Conservation (phyloP, 2,797 vertebrate species). For the Sebastes hubbsi region DNA sequence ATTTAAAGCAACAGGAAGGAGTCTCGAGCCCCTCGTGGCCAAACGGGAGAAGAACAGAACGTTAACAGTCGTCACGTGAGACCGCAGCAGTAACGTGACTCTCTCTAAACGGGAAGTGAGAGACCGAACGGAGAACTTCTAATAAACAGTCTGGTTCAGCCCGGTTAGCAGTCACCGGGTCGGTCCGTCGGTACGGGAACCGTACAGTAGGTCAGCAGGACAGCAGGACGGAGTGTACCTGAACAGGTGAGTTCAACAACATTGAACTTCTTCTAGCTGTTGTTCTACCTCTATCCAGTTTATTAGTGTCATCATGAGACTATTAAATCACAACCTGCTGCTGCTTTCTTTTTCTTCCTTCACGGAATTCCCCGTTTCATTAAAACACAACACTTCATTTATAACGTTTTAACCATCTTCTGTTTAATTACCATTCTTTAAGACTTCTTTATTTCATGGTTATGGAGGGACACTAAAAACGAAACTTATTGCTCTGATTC, state of each 20-base stretch:
- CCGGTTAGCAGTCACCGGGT: background rate
- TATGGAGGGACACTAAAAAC: background rate
- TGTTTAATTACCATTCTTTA: background rate
- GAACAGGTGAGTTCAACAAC: constrained; percentile 26
- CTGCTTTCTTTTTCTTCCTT: background rate
- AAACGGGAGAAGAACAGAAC: background rate
- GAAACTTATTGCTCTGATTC: background rate
- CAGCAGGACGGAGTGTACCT: no score
- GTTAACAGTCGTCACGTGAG: constrained; percentile 71
- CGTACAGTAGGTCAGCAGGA: constrained; percentile 2
- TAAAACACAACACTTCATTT: no score
- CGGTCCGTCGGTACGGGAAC: background rate
- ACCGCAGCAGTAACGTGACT: constrained; percentile 69
- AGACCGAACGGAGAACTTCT: constrained; percentile 20
- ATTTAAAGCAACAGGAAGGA: background rate
- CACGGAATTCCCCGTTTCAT: no score
- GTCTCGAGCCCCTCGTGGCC: constrained; percentile 22
- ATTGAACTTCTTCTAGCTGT: background rate
- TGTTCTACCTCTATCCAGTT: background rate
- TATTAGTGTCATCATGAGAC: background rate
- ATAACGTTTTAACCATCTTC: no score
- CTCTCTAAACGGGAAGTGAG: constrained; percentile 70
- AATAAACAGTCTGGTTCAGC: background rate
- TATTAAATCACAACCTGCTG: background rate
- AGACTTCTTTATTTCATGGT: background rate